Evolutionary conservation across 2,888 invertebrate genomes (phyloP).

Genomic region (Laothoe populi): DNA sequence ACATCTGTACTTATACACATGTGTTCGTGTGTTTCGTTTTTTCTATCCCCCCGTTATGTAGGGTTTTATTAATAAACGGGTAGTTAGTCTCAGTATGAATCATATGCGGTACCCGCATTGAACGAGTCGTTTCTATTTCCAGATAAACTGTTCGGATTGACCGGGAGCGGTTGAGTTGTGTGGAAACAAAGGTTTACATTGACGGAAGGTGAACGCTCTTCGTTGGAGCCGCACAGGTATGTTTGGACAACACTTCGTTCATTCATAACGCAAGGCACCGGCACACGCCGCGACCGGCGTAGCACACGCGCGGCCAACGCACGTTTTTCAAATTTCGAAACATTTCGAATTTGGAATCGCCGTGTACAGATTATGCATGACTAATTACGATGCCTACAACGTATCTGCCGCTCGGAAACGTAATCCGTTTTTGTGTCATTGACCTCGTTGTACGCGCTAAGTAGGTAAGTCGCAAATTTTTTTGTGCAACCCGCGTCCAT

Average conservation of each 20-base stretch:
- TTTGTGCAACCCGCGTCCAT: constrained; percentile 53
- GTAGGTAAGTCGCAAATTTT: constrained; percentile 67
- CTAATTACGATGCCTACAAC: constrained; percentile 66
- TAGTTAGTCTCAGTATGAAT: constrained; percentile 67
- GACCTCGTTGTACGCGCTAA: constrained; percentile 67
- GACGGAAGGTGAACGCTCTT: constrained; percentile 79
- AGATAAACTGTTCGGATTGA: constrained; percentile 81
- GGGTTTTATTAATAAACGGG: constrained; percentile 69
- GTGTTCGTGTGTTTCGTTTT: constrained; percentile 72
- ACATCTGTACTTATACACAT: constrained; percentile 72
- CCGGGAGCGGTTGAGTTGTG: constrained; percentile 77
- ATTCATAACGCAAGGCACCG: constrained; percentile 32
- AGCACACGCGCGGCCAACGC: constrained; percentile 45
- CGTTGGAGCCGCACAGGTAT: constrained; percentile 75
- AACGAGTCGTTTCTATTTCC: constrained; percentile 82
- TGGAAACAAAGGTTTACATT: constrained; percentile 80
- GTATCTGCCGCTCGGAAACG: constrained; percentile 62
- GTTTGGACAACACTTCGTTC: constrained; percentile 64
- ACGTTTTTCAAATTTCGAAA: constrained; percentile 40
- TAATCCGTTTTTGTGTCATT: constrained; percentile 75
- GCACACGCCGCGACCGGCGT: constrained; percentile 31
- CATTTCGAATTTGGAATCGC: constrained; percentile 49
- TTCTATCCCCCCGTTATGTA: constrained; percentile 60
- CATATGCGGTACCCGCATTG: constrained; percentile 67
- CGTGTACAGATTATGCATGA: constrained; percentile 56